A percentile compares a stretch with the other conserved stretches of the same genome.
Conservation (phyloP, 1,140 invertebrate genomes). For the Batillaria attramentaria region DNA sequence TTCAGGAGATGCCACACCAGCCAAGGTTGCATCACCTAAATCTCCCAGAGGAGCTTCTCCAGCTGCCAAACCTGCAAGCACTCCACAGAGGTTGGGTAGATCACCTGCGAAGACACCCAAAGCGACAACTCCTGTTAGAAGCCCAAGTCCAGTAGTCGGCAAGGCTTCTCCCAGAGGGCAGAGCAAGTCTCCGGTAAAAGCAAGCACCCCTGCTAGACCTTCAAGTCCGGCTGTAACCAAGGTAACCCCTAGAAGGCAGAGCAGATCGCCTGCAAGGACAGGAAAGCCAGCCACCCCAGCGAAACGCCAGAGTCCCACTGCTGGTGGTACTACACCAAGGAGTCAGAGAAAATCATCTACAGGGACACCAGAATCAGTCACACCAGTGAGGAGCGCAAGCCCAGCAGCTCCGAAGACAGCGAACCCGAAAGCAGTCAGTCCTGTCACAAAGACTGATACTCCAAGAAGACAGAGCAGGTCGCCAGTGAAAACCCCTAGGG, state of each 20-base stretch:
- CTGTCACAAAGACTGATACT: constrained; percentile 20
- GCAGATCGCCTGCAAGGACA: too few relatives aligned
- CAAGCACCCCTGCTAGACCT: background rate
- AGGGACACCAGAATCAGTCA: constrained; percentile 3
- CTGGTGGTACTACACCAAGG: too few relatives aligned
- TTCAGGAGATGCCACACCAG: too few relatives aligned
- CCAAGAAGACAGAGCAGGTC: constrained; percentile 35
- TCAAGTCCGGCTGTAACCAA: too few relatives aligned
- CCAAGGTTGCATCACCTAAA: constrained; percentile 12
- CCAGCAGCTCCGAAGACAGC: constrained; percentile 36
- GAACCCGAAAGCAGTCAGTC: too few relatives aligned
- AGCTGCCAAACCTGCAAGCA: background rate
- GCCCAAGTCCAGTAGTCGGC: background rate
- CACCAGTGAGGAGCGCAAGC: constrained; percentile 40
- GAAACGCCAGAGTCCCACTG: too few relatives aligned
- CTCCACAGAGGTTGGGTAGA: too few relatives aligned
- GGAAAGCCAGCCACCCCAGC: too few relatives aligned
- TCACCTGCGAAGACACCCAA: constrained; percentile 13
- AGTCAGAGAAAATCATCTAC: background rate
- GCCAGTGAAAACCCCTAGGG: constrained; percentile 25
- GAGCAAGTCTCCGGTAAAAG: constrained; percentile 10
- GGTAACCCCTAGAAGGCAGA: too few relatives aligned
- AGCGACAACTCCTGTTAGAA: background rate
- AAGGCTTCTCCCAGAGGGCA: background rate
- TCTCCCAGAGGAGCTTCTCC: background rate